Conservation (phyloP, 1,140 invertebrate genomes). For the Drosophila triauraria region DNA sequence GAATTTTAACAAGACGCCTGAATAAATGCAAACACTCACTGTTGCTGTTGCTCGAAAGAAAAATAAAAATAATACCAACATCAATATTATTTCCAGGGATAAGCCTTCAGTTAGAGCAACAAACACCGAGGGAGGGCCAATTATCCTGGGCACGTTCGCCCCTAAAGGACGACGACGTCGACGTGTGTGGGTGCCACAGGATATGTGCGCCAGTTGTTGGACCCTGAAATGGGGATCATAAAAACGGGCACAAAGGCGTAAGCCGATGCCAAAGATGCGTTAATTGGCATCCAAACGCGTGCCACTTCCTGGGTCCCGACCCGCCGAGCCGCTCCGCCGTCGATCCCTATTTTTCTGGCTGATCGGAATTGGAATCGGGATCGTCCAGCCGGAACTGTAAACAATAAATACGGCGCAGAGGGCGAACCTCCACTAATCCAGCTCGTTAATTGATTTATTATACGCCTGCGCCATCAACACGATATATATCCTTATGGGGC, state of each 20-base stretch:
- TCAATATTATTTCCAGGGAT: conserved; percentile 23
- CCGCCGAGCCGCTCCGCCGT: neutral
- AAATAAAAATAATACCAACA: neutral
- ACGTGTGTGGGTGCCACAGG: conserved; percentile 71
- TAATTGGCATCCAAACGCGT: conserved; percentile 76
- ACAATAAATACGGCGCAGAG: conserved; percentile 70
- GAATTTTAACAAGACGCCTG: neutral
- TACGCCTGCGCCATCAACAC: conserved; percentile 70
- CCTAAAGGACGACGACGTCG: conserved; percentile 4
- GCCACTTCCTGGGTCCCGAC: conserved; percentile 65
- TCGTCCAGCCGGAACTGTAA: conserved; percentile 82
- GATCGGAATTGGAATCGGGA: conserved; percentile 50
- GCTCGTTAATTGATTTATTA: conserved; percentile 77
- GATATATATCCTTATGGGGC: neutral
- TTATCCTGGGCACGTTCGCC: conserved; percentile 41
- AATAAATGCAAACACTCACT: neutral
- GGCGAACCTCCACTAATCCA: conserved; percentile 57
- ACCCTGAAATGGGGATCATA: conserved; percentile 48
- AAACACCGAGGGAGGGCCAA: neutral
- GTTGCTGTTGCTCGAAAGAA: neutral
- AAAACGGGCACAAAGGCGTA: conserved; percentile 62
- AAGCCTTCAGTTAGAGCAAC: conserved; percentile 20
- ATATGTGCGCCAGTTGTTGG: conserved; percentile 66
- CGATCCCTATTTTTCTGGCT: conserved; percentile 25
- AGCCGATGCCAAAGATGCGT: conserved; percentile 66